Conservation (phyloP, 2,888 invertebrate genomes). For the Aricia artaxerxes region DNA sequence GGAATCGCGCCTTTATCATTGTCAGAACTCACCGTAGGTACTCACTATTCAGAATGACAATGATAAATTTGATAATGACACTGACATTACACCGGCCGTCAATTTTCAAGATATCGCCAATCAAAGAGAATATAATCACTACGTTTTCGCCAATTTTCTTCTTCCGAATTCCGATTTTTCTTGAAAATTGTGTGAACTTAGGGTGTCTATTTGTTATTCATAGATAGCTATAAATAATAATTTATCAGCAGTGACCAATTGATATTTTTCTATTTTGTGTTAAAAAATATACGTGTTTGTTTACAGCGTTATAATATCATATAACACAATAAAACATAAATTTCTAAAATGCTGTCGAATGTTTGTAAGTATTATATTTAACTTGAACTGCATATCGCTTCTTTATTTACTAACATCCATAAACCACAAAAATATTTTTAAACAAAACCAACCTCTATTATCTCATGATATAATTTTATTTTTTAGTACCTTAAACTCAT, state of each 20-base stretch:
- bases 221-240: not conserved
- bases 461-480: too few species aligned
- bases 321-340: not conserved
- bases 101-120: not conserved
- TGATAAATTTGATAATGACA: not conserved
- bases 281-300: not conserved
- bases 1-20: too few species aligned
- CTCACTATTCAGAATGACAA: not conserved
- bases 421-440: too few species aligned
- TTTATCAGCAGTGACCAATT: not conserved
- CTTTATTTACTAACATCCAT: not conserved
- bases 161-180: not conserved
- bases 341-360: conserved; percentile 21
- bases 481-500: too few species aligned
- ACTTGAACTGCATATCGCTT: not conserved
- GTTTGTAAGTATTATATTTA: not conserved
- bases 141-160: too few species aligned
- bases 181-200: not conserved
- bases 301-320: not conserved
- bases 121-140: too few species aligned
- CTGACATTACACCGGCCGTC: not conserved
- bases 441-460: too few species aligned
- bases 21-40: too few species aligned
- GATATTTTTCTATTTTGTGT: not conserved
- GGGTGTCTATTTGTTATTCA: not conserved